Evolutionary conservation across 2,888 invertebrate species (phyloP).

Genomic region (Ophraella communa): DNA sequence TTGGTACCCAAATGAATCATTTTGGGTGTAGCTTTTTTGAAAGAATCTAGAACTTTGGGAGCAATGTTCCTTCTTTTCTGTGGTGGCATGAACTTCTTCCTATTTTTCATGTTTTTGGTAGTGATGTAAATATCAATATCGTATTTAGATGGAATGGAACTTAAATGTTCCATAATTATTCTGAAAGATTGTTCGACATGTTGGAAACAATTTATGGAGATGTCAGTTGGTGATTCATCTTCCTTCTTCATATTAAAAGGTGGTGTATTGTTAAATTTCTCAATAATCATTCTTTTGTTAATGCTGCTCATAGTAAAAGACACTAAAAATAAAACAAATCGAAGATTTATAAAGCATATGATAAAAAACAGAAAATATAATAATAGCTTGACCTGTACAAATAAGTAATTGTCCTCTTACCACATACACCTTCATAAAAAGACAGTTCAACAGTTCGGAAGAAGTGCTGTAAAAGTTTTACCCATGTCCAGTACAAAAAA

Average conservation of each 20-base stretch:
- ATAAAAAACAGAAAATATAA: too few relatives aligned
- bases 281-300: conserved; percentile 39
- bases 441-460: too few relatives aligned
- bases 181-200: conserved; percentile 27
- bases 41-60: conserved; percentile 40
- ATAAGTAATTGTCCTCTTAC: too few relatives aligned
- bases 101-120: background rate
- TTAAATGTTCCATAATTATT: conserved; percentile 30
- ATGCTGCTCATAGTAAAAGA: conserved; percentile 17
- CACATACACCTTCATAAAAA: too few relatives aligned
- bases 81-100: background rate
- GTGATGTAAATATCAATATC: conserved; percentile 3
- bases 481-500: too few relatives aligned
- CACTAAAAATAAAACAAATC: background rate
- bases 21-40: conserved; percentile 34
- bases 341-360: too few relatives aligned
- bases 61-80: conserved; percentile 24
- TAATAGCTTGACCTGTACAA: too few relatives aligned
- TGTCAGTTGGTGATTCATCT: conserved; percentile 31
- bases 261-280: conserved; percentile 42
- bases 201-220: conserved; percentile 25
- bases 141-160: conserved; percentile 18
- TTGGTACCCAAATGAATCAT: background rate
- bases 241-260: conserved; percentile 41
- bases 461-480: too few relatives aligned